Evolutionary conservation across 2,797 vertebrate species (phyloP).

Genomic region (Tarsius wallacei): DNA sequence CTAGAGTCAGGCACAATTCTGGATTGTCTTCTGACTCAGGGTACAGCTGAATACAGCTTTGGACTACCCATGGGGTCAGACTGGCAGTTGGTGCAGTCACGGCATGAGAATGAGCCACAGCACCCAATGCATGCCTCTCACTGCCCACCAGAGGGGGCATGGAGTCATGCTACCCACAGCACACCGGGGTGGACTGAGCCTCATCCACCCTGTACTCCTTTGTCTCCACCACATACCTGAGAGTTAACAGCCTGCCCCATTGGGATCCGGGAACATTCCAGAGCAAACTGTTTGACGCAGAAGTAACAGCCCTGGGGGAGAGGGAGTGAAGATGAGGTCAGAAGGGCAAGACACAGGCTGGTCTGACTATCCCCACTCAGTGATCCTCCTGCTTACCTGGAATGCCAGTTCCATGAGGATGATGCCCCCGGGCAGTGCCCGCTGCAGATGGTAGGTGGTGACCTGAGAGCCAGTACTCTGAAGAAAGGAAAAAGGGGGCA

Average conservation of each 20-base stretch:
- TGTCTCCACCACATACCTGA: conserved; percentile 93
- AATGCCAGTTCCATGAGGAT: conserved; percentile 98
- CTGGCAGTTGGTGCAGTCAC: background rate
- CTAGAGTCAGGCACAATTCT: background rate
- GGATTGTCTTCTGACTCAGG: background rate
- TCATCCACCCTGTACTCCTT: background rate
- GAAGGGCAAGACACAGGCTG: background rate
- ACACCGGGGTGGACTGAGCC: background rate
- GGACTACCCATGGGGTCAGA: background rate
- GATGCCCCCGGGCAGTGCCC: conserved; percentile 98
- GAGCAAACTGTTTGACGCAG: conserved; percentile 98
- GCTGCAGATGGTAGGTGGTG: conserved; percentile 96
- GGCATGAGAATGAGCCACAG: background rate
- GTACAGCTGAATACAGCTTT: background rate
- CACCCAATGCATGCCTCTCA: background rate
- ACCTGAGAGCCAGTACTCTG: conserved; percentile 92
- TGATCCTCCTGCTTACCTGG: conserved; percentile 92
- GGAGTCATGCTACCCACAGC: background rate
- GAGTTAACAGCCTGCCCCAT: conserved; percentile 99
- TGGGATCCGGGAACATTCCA: conserved; percentile 98
- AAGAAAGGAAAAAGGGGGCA: conserved; percentile 68
- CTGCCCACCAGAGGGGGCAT: background rate
- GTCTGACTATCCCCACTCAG: background rate
- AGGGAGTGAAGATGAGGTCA: conserved; percentile 39
- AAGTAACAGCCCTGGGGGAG: conserved; percentile 96